Evolutionary conservation across 2,888 invertebrate species (phyloP), one percentile per base, ranked within the genome.

Genomic region (Gymnocheta viridis): DNA sequence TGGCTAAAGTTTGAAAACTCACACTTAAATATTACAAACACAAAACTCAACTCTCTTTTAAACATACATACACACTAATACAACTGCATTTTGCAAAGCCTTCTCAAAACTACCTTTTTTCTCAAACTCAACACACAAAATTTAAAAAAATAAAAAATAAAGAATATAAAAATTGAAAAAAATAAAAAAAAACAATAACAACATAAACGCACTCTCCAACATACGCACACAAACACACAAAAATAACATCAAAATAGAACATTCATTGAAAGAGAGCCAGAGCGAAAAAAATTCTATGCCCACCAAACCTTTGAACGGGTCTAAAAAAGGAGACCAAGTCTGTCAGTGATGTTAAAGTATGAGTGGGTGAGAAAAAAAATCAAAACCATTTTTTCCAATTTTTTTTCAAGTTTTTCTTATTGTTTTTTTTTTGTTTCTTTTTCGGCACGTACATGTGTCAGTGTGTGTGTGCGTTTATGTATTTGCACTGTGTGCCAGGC

Each of bases 1-100:
- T 81, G 72, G 62, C 35, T 69, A 84, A 84, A 77, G 84, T 81
- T 81, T 84, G 69, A 81, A 84, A 81, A 81, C 84, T 84, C 84
- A 84, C 84, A 81, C 81, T 64, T 58, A 27, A 22, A 17, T 14
- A 22, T 12, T 2, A 44, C 19, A 32, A 49, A 72, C 7, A 69
- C 58, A 70, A 70, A 64, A 41, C 56, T n/a, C n/a, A 41, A 17
- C 67, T 47, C 60, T 56, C 54, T 27, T 41, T 41, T 44, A 38
- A 47, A 54, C 19, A 49, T n/a, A 29, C 22, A 19, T 38, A 22
- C n/a, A 62, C 38, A 81, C 77, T 64, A 81, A 32, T 54, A 69
- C 81, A 72, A 49, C 41, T 78, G 60, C 60, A 77, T 35, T 73
- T 81, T 47, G 10, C 4, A 69, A 73, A 67, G 81, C 76, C 81